phyloP scores from a whole-genome alignment of 1,140 invertebrate genomes.

The Leptoteleia sp. region DNA sequence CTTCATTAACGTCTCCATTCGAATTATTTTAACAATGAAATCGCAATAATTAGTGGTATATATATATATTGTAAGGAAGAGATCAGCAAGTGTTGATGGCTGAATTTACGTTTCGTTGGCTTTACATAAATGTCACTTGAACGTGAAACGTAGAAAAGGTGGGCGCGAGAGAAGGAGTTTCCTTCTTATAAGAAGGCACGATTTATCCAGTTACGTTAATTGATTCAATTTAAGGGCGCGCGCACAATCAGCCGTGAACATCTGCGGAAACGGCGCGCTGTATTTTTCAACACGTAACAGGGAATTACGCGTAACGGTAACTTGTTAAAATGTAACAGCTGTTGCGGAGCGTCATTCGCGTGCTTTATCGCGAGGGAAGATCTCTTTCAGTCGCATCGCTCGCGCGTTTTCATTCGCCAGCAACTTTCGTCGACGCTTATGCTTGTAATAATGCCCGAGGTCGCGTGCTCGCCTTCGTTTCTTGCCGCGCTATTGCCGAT shows the following conservation, averaged over 20 bases:
- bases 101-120: too few species aligned
- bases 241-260: constrained; percentile 10
- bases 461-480: constrained; percentile 49
- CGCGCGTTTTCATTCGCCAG: constrained; percentile 42
- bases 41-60: too few species aligned
- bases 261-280: constrained; percentile 23
- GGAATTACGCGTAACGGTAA: constrained; percentile 64
- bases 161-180: neutral
- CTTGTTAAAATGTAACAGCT: constrained; percentile 66
- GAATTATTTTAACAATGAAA: too few species aligned
- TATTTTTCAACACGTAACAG: constrained; percentile 42
- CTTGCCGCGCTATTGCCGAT: constrained; percentile 19
- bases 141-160: too few species aligned
- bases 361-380: constrained; percentile 57
- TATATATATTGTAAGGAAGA: too few species aligned
- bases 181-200: neutral
- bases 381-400: constrained; percentile 40
- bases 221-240: constrained; percentile 26
- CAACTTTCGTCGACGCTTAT: constrained; percentile 54
- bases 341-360: constrained; percentile 60
- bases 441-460: constrained; percentile 46
- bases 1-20: too few species aligned
- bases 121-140: too few species aligned
- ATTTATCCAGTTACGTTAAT: constrained; percentile 10
- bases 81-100: too few species aligned